Base-by-base conservation (phyloP, 1,140 invertebrate genomes). In the Diabrotica virgifera region DNA sequence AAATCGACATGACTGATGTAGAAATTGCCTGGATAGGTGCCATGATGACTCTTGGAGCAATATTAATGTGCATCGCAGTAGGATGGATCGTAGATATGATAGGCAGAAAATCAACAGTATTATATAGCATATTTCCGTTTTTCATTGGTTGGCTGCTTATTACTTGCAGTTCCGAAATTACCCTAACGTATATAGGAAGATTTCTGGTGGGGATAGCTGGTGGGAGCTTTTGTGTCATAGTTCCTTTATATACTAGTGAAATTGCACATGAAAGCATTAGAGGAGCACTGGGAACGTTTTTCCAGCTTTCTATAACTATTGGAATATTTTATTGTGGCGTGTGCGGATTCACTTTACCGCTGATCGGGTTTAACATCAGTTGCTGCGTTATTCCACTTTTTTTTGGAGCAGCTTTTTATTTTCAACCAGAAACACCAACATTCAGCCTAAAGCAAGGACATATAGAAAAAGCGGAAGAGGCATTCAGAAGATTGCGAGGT, bases 221-320 rank as follows among this genome's bases (percentile, higher is more conserved):
- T 36, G 88, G 88, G 10, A 81, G 85, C 6, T 86, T 85, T 52
- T 86, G 85, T 59, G 84, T 89, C 1, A 82, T 84, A 0, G 86
- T 84, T 0, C 90, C 90, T 0, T 77, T 90, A 66, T 93, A 92
- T 70, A 86, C 88, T 0, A 86, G 85, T 0, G 91, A 93, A 80
- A 89, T 88, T 9, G 83, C 87, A 0, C 85, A 90, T 63, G 86
- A 81, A 9, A 76, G 82, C 2, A 84, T 90, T 46, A 8, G 40
- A 46, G 40, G 40, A 10, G 40, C 40, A n/a, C 6, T 46, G n/a
- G 89, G 89, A 0, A 85, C 87, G 4, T 86, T 85, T 58, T 87
- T 88, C 50, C 89, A 91, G 66, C 77, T 88, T 12, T 82, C 85
- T 70, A 80, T 90, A 2, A 87, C 85, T 0, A 72, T 84, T 8